Percentiles rank a stretch among this genome's conserved stretches.
Evolutionary conservation across 2,888 invertebrate genomes (phyloP).

Genomic region (Protophormia terraenovae): DNA sequence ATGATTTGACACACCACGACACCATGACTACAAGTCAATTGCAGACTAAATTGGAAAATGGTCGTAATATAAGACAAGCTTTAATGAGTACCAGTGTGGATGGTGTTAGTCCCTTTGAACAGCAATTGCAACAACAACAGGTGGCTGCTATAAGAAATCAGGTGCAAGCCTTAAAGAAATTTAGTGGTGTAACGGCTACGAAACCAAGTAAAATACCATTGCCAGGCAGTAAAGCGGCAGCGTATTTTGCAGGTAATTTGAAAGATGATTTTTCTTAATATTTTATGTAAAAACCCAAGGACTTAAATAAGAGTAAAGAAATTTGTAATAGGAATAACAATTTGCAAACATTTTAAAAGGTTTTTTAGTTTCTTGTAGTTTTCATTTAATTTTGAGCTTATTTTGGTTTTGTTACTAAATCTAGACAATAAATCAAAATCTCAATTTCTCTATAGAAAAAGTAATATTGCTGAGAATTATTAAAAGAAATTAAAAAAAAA

Average conservation of each 20-base stretch:
- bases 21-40: constrained; percentile 41
- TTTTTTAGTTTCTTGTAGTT: too few species aligned
- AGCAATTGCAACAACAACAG: constrained; percentile 69
- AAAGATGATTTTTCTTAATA: background rate
- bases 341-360: too few species aligned
- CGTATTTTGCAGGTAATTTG: constrained; percentile 71
- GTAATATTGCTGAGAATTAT: too few species aligned
- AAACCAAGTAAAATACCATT: constrained; percentile 89
- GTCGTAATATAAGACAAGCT: constrained; percentile 46
- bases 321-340: too few species aligned
- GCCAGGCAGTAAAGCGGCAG: constrained; percentile 82
- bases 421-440: too few species aligned
- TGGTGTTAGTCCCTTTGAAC: constrained; percentile 74
- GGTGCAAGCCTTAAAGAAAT: constrained; percentile 60
- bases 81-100: constrained; percentile 78
- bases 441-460: too few species aligned
- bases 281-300: too few species aligned
- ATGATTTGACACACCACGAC: constrained; percentile 73
- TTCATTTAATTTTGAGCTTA: too few species aligned
- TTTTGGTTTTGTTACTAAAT: too few species aligned
- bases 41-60: constrained; percentile 46
- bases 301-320: too few species aligned
- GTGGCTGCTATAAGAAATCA: constrained; percentile 78
- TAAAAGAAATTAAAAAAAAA: too few species aligned
- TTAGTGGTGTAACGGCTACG: constrained; percentile 72